These are phyloP conservation scores for Pandion haliaetus DNA, from an alignment of 2,113 vertebrate genomes.

Conservation along the genomic window DNA sequence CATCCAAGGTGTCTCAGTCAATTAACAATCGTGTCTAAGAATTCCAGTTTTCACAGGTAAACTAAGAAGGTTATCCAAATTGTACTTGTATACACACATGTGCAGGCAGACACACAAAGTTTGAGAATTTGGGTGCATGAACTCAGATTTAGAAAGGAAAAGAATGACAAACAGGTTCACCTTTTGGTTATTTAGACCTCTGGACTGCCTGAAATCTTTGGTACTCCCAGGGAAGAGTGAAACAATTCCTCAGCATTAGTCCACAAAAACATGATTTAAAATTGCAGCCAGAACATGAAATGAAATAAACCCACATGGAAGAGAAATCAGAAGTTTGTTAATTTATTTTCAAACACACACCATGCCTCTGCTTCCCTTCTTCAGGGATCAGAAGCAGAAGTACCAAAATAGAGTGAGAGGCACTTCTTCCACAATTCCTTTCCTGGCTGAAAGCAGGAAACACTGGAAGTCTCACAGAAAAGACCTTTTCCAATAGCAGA, in stretches of 20 bases:
- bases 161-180: neutral
- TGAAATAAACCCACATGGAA: neutral
- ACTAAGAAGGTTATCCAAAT: neutral
- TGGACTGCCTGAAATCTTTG: neutral
- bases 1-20: neutral
- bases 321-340: neutral
- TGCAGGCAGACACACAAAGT: neutral
- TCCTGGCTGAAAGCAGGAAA: neutral
- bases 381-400: neutral
- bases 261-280: neutral
- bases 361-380: neutral
- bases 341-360: neutral
- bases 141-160: neutral
- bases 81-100: neutral
- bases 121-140: neutral
- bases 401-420: neutral
- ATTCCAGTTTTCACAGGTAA: neutral
- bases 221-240: neutral
- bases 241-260: neutral
- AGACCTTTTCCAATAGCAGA: neutral
- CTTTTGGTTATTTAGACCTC: neutral
- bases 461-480: neutral
- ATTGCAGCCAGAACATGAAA: neutral
- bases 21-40: neutral
- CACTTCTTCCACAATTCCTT: neutral